Base-by-base conservation (phyloP, 1,140 invertebrate genomes). In the Euura lappo region DNA sequence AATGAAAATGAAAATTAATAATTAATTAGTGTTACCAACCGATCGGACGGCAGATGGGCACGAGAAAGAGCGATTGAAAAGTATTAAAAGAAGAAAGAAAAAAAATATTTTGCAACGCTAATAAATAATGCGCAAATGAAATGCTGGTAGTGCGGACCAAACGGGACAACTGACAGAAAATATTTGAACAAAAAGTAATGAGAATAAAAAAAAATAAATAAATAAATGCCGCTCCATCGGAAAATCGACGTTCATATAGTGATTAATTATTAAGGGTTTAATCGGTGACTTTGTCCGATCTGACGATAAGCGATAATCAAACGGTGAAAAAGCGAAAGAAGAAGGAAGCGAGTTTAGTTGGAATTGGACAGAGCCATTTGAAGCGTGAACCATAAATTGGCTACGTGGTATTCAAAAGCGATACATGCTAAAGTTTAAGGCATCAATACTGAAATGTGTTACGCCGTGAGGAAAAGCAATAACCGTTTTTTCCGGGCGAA, bases 121-220 rank as follows among this genome's bases (percentile, higher is more conserved):
- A 82, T 60, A 28, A 28, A 28, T 28, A 28, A 28, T 28, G 28
- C 28, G 28, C 51, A 60, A 78, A 78, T 79, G 78, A 84, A 80
- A 83, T 85, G 84, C 84, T 86, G 83, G 84, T 85, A 85, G 83
- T 84, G 84, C 78, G 85, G 84, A 86, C 85, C 85, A 86, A 86
- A 84, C 73, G 81, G 69, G 45, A 70, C 80, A 83, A 82, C 81
- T 79, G 81, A 81, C 80, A 77, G 75, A 81, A 79, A 75, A 60
- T 11, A 11, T 10, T n/a, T 10, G 71, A 71, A 67, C 67, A 68
- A 60, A 74, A 71, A 65, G 13, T 68, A 45, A 73, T 44, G 51
- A 65, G 44, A 70, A 75, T 4, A 46, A 72, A 71, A 72, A 71
- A 44, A 73, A 71, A 46, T 43, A 45, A 47, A 65, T n/a, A 28